Conservation (phyloP, 2,113 vertebrate species). For the Heterotilapia buettikoferi region DNA sequence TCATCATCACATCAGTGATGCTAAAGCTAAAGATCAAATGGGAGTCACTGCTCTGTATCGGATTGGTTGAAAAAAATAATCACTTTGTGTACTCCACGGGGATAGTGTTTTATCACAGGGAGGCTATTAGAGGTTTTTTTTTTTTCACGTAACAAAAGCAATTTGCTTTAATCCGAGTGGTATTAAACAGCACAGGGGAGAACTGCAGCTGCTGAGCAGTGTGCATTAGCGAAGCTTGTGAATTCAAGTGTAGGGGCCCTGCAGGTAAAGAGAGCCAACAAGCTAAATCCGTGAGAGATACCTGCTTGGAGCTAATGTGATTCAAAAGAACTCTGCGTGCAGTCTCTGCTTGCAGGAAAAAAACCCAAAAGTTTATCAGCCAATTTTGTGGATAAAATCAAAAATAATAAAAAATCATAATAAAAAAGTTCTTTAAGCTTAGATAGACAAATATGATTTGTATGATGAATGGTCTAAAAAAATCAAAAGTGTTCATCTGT, state of each 20-base stretch:
- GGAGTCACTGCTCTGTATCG: not conserved
- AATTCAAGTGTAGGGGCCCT: not conserved
- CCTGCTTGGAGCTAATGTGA: not conserved
- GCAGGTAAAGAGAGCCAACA: not conserved
- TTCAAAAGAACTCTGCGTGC: not conserved
- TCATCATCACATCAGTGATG: not conserved
- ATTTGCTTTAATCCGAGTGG: conserved; percentile 35
- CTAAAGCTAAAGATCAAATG: not conserved
- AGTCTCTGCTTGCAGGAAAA: not conserved
- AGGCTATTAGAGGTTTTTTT: not conserved
- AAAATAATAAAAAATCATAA: not conserved
- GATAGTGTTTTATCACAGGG: conserved; percentile 11
- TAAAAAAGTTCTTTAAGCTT: not conserved
- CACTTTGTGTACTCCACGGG: not conserved
- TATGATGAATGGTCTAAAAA: not conserved
- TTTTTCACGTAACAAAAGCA: conserved; percentile 35
- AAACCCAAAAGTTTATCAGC: accelerated
- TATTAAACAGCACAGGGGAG: conserved; percentile 16
- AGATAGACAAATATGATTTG: not conserved
- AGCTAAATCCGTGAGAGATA: not conserved
- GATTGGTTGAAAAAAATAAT: conserved; percentile 20
- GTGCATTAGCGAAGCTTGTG: not conserved
- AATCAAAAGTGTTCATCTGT: not conserved
- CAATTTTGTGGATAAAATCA: not conserved
- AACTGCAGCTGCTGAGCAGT: not conserved